phyloP scores from a whole-genome alignment of 1,140 invertebrate species.

The Thaumetopoea pityocampa region DNA sequence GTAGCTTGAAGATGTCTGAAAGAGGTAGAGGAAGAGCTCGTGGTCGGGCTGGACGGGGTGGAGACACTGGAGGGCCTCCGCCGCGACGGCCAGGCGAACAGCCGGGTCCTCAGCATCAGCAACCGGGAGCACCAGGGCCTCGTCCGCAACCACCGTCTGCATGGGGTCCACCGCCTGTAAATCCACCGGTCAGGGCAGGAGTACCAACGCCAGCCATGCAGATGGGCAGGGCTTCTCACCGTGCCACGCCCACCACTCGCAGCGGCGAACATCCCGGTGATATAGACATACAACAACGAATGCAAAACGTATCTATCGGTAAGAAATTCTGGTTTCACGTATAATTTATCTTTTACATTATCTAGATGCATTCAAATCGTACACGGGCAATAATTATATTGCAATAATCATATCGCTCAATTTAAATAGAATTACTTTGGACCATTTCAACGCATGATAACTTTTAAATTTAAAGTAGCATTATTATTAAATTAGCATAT shows the following conservation, averaged over 20 bases:
- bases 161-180: constrained; percentile 44
- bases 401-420: too few relatives aligned
- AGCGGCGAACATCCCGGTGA: constrained; percentile 63
- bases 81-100: constrained; percentile 45
- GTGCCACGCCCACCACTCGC: constrained; percentile 32
- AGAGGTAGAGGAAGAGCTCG: constrained; percentile 40
- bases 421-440: too few relatives aligned
- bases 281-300: constrained; percentile 51
- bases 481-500: too few relatives aligned
- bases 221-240: constrained; percentile 47
- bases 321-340: too few relatives aligned
- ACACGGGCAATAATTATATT: too few relatives aligned
- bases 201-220: constrained; percentile 33
- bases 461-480: too few relatives aligned
- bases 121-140: constrained; percentile 29
- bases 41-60: constrained; percentile 43
- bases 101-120: constrained; percentile 19
- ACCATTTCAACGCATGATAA: too few relatives aligned
- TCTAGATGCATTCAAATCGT: too few relatives aligned
- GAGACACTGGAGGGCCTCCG: constrained; percentile 22
- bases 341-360: too few relatives aligned
- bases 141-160: constrained; percentile 52
- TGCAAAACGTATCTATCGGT: constrained; percentile 52
- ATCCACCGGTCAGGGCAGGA: constrained; percentile 47
- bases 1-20: constrained; percentile 35